Base-by-base conservation (phyloP, 2,888 invertebrate species). In the Ectemnius cavifrons region DNA sequence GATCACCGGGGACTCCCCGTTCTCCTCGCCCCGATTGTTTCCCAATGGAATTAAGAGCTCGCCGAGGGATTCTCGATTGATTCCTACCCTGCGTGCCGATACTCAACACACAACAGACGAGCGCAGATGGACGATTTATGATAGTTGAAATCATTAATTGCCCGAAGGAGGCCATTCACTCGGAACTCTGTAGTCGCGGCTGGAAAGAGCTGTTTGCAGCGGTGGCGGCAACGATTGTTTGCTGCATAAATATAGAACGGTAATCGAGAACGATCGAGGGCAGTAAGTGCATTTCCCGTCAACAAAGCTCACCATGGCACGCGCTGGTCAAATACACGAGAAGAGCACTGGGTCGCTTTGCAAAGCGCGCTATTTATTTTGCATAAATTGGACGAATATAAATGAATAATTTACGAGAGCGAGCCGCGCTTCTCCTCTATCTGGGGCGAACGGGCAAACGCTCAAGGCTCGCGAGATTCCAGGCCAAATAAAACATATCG, bases 41-140 rank as follows among this genome's bases (percentile, higher is more conserved):
- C 67, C 67, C 37, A 52, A 56, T 46, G 45, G 67, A 75, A 78
- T 73, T 67, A 61, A 71, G 64, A 71, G 70, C 73, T 73, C 11
- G 8, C 16, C 62, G 23, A 47, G 4, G 5, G 18, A 52, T 52
- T 52, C 62, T 45, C 18, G 46, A 62, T 62, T 8, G 46, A 46
- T 28, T 18, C 62, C 18, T 45, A 11, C 6, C 13, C 52, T n/a
- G 18, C n/a, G 18, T 16, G 16, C n/a, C 16, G 52, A 52, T 52
- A n/a, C 52, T 16, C 18, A 1, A 0, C 6, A 5, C 16, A 13
- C 52, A 16, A 5, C 16, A 6, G 52, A n/a, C 52, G 23, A 23
- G 6, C 37, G 37, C 37, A 0, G 8, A 1, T 37, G 2, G 37
- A 37, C 37, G 37, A 37, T 37, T 37, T 37, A 37, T 37, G 37